phyloP scores from a whole-genome alignment of 1,140 invertebrate species.

The Brachionus asplanchnoidis region DNA sequence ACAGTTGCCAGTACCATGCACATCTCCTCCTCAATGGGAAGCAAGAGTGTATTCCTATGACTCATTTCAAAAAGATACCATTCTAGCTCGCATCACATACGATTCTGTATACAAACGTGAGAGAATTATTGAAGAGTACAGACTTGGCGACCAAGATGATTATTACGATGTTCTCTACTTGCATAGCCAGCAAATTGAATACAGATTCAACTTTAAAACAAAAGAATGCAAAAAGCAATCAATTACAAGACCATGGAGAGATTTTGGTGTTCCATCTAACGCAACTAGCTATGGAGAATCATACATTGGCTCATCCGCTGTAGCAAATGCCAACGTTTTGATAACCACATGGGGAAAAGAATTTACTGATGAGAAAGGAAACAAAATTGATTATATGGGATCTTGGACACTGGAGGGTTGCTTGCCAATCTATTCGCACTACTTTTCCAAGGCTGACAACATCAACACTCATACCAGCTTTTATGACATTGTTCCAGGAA shows the following conservation, averaged over 20 bases:
- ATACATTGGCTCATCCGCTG: conserved; percentile 47
- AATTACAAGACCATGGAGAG: conserved; percentile 47
- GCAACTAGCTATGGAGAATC: conserved; percentile 46
- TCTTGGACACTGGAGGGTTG: conserved; percentile 46
- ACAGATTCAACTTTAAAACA: conserved; percentile 47
- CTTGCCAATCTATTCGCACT: conserved; percentile 44
- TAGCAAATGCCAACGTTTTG: conserved; percentile 42
- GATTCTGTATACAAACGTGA: conserved; percentile 46
- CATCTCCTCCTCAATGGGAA: conserved; percentile 39
- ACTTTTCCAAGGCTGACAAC: conserved; percentile 37
- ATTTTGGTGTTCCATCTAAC: conserved; percentile 47
- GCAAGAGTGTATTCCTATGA: conserved; percentile 19
- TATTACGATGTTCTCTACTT: conserved; percentile 50
- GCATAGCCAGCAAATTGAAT: conserved; percentile 49
- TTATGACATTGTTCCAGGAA: conserved; percentile 48
- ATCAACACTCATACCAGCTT: conserved; percentile 45
- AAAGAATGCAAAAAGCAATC: conserved; percentile 46
- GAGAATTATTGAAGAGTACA: conserved; percentile 46
- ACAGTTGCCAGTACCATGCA: conserved; percentile 31
- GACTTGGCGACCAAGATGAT: conserved; percentile 43
- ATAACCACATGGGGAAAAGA: not conserved
- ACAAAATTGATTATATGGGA: conserved; percentile 41
- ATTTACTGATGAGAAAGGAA: conserved; percentile 3
- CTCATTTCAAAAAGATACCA: conserved; percentile 42
- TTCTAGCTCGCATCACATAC: conserved; percentile 44